A percentile compares a stretch with the other conserved stretches of the same genome.
phyloP scores from a whole-genome alignment of 1,140 invertebrate genomes.

The Tetraneura akinire region DNA sequence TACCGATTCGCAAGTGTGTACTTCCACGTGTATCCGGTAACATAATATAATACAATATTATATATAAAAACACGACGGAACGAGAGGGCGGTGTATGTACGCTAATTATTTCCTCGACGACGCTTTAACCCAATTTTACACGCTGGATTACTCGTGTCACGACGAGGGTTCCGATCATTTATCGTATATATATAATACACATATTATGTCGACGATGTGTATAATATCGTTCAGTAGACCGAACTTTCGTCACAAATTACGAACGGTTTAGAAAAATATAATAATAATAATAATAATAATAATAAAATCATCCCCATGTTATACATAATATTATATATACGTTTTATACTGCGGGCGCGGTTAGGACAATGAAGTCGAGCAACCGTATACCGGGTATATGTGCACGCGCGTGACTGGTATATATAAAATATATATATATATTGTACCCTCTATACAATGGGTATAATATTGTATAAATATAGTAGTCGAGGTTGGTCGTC shows the following conservation, averaged over 20 bases:
- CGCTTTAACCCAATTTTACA: conserved; percentile 5
- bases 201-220: too few relatives aligned
- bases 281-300: too few relatives aligned
- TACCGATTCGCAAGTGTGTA: not conserved
- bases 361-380: not conserved
- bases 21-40: not conserved
- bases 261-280: not conserved
- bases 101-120: conserved; percentile 14
- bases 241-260: conserved; percentile 5
- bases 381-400: too few relatives aligned
- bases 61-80: not conserved
- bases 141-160: not conserved
- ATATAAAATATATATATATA: too few relatives aligned
- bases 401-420: not conserved
- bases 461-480: too few relatives aligned
- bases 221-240: not conserved
- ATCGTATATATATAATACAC: not conserved
- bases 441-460: too few relatives aligned
- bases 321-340: too few relatives aligned
- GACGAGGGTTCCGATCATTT: not conserved
- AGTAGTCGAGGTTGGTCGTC: too few relatives aligned
- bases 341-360: not conserved
- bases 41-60: not conserved
- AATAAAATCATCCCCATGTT: not conserved
- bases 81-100: not conserved